Percentiles rank a stretch among this genome's conserved stretches.
Evolutionary conservation across 2,888 invertebrate species (phyloP).

Genomic region (Cerastoderma edule): DNA sequence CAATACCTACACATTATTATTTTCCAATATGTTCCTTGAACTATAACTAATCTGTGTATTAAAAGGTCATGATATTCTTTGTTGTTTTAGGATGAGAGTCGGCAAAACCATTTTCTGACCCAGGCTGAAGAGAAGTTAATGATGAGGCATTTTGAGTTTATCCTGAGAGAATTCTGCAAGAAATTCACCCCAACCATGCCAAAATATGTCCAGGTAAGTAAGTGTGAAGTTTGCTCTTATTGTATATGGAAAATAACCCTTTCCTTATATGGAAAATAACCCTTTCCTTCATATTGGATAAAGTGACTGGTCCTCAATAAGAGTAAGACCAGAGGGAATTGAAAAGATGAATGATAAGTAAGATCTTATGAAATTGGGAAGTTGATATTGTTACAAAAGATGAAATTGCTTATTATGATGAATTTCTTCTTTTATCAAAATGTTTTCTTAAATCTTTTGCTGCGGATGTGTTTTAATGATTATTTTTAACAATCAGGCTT

Average conservation of each 20-base stretch:
- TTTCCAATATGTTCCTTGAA: not conserved
- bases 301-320: too few species aligned
- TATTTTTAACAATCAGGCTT: too few species aligned
- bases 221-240: too few species aligned
- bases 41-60: not conserved
- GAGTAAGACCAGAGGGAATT: too few species aligned
- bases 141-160: slow-evolving; percentile 93
- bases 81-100: slow-evolving; percentile 68
- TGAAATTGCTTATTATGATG: not conserved
- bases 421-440: slow-evolving; percentile 4
- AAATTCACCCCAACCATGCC: slow-evolving; percentile 98
- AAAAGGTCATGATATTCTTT: too few species aligned
- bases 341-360: too few species aligned
- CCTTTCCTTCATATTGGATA: not conserved
- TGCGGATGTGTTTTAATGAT: not conserved
- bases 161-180: slow-evolving; percentile 94
- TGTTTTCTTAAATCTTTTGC: not conserved
- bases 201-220: slow-evolving; percentile 88
- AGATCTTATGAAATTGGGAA: too few species aligned
- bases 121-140: slow-evolving; percentile 93
- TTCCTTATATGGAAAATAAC: not conserved
- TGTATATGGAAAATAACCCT: not conserved
- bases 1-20: too few species aligned
- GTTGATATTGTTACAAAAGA: slow-evolving; percentile 1
- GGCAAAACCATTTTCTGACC: slow-evolving; percentile 88